Percentiles rank a stretch among this genome's conserved stretches.
Evolutionary conservation across 2,888 invertebrate genomes (phyloP).

Genomic region (Melieria picta): DNA sequence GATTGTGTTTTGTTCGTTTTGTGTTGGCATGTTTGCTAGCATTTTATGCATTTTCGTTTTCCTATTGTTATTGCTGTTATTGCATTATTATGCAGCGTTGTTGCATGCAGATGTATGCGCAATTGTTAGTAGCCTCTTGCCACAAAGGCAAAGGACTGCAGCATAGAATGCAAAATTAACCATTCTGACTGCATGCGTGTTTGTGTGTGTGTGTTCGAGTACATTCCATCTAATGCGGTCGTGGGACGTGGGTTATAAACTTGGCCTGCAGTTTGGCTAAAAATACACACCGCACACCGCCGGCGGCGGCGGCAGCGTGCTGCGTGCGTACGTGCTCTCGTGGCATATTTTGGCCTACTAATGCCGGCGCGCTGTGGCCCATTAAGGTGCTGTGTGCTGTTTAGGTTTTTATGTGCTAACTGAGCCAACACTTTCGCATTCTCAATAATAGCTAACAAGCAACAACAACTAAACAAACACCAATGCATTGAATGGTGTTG

Average conservation of each 20-base stretch:
- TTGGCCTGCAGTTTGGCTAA: constrained; percentile 29
- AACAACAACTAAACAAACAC: background rate
- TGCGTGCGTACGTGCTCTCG: constrained; percentile 20
- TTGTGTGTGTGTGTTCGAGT: constrained; percentile 3
- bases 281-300: constrained; percentile 18
- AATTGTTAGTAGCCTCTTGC: too few relatives aligned
- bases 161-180: constrained; percentile 24
- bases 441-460: too few relatives aligned
- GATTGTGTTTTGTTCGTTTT: too few relatives aligned
- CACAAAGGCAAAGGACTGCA: too few relatives aligned
- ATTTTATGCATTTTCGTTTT: too few relatives aligned
- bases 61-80: background rate
- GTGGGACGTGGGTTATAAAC: constrained; percentile 8
- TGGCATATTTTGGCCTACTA: constrained; percentile 30
- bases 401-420: constrained; percentile 1
- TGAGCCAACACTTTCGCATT: background rate
- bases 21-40: too few relatives aligned
- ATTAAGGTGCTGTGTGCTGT: constrained; percentile 15
- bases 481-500: background rate
- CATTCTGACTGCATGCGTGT: background rate
- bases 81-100: constrained; percentile 27
- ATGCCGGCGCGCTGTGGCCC: constrained; percentile 26
- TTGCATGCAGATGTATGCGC: background rate
- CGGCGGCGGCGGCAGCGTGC: background rate
- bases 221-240: constrained; percentile 24